Conservation (phyloP, 2,113 vertebrate genomes). For the Picathartes gymnocephalus region DNA sequence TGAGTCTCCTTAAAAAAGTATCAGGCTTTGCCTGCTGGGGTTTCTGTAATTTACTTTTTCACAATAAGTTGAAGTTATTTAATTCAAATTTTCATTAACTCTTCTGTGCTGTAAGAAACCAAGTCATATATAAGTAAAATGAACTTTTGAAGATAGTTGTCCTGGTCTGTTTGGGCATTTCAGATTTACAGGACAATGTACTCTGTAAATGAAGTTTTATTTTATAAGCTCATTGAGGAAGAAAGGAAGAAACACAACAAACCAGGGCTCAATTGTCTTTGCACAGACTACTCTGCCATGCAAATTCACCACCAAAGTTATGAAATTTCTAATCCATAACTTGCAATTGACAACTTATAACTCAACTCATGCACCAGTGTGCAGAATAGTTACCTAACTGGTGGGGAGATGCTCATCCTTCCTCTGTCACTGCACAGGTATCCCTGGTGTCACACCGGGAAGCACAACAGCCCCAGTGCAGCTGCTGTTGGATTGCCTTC, state of each 20-base stretch:
- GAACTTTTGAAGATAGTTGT: neutral
- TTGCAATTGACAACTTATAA: neutral
- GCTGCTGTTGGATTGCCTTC: neutral
- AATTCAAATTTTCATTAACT: neutral
- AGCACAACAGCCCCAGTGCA: neutral
- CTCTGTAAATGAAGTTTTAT: neutral
- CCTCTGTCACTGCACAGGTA: fast-evolving
- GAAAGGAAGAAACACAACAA: neutral
- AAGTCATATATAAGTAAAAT: neutral
- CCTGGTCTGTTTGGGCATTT: neutral
- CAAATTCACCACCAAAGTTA: neutral
- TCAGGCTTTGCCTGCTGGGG: neutral
- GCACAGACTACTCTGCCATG: neutral
- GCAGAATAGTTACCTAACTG: neutral
- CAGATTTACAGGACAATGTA: neutral
- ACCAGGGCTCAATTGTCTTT: neutral
- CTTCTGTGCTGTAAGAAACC: neutral
- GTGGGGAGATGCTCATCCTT: neutral
- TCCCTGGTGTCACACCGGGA: neutral
- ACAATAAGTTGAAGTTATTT: neutral
- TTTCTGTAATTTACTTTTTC: neutral
- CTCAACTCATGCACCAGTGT: neutral
- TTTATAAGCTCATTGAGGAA: neutral
- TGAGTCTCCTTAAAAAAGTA: neutral
- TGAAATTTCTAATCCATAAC: neutral